A percentile compares a stretch with the other conserved stretches of the same genome.
phyloP scores from a whole-genome alignment of 2,888 invertebrate genomes.

The Lamellibrachia satsuma region DNA sequence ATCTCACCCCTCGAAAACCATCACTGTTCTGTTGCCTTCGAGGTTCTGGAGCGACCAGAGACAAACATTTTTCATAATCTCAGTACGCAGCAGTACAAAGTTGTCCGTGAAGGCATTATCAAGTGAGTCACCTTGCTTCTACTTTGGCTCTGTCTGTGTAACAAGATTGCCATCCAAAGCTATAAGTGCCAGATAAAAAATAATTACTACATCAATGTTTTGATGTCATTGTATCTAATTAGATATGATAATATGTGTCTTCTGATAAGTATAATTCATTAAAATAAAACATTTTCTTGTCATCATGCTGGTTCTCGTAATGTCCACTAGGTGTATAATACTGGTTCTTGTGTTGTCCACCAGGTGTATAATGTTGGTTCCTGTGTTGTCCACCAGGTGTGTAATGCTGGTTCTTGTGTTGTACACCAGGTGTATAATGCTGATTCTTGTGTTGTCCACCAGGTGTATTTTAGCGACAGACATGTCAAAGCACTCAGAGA shows the following conservation, averaged over 20 bases:
- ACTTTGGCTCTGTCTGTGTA: too few relatives aligned
- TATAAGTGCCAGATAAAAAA: too few relatives aligned
- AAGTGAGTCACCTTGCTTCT: constrained; percentile 46
- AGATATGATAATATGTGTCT: too few relatives aligned
- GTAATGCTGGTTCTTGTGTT: background rate
- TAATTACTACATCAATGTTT: too few relatives aligned
- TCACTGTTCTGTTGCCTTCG: constrained; percentile 64
- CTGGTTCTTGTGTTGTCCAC: too few relatives aligned
- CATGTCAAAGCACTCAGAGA: constrained; percentile 65
- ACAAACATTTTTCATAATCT: constrained; percentile 30
- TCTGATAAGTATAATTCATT: too few relatives aligned
- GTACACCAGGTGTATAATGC: constrained; percentile 56
- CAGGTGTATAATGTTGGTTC: too few relatives aligned
- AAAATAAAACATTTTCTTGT: too few relatives aligned
- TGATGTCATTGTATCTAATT: too few relatives aligned
- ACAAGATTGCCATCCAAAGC: background rate
- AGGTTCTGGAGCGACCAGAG: constrained; percentile 43
- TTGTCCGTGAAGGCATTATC: constrained; percentile 77
- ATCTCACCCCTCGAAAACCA: constrained; percentile 66
- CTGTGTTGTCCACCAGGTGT: too few relatives aligned
- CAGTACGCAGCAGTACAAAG: constrained; percentile 2
- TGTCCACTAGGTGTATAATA: too few relatives aligned
- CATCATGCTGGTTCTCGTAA: too few relatives aligned
- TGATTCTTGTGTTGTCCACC: constrained; percentile 24
- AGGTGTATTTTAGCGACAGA: constrained; percentile 65